Conservation (phyloP, 53 echinoderm and acorn worm genomes). For the Arbacia lixula region DNA sequence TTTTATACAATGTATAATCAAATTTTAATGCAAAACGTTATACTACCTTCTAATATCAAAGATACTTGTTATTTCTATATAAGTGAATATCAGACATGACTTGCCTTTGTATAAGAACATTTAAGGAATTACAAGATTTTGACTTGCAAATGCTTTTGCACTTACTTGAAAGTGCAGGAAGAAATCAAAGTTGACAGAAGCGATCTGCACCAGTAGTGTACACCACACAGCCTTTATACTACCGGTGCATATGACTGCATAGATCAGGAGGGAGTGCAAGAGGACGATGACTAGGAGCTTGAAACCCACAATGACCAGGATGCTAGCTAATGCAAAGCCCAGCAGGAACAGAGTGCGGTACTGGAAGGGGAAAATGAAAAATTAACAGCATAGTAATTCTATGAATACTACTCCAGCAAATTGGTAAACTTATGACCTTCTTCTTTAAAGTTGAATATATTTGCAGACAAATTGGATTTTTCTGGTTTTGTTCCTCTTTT, state of each 20-base stretch:
- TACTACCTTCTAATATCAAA: too few relatives aligned
- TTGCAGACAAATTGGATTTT: too few relatives aligned
- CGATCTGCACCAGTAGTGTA: slow-evolving; percentile 36
- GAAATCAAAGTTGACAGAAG: slow-evolving; percentile 28
- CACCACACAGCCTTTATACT: slow-evolving; percentile 28
- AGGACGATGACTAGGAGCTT: slow-evolving; percentile 18
- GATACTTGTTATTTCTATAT: too few relatives aligned
- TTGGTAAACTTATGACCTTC: not conserved
- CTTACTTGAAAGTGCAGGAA: slow-evolving; percentile 31
- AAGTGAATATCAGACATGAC: too few relatives aligned
- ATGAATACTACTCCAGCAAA: too few relatives aligned
- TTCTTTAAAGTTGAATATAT: not conserved
- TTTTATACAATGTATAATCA: too few relatives aligned
- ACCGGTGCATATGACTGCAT: slow-evolving; percentile 19
- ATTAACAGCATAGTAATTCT: too few relatives aligned
- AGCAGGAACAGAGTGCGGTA: slow-evolving; percentile 37
- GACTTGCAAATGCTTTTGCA: too few relatives aligned
- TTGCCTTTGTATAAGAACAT: too few relatives aligned
- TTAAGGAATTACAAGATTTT: too few relatives aligned
- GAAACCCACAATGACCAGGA: slow-evolving; percentile 16
- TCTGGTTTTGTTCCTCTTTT: too few relatives aligned
- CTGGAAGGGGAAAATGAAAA: slow-evolving; percentile 1
- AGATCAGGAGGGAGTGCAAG: slow-evolving; percentile 27
- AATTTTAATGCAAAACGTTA: too few relatives aligned
- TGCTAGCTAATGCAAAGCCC: slow-evolving; percentile 8